phyloP scores from a whole-genome alignment of 1,140 invertebrate genomes.

The Drosophila repleta region DNA sequence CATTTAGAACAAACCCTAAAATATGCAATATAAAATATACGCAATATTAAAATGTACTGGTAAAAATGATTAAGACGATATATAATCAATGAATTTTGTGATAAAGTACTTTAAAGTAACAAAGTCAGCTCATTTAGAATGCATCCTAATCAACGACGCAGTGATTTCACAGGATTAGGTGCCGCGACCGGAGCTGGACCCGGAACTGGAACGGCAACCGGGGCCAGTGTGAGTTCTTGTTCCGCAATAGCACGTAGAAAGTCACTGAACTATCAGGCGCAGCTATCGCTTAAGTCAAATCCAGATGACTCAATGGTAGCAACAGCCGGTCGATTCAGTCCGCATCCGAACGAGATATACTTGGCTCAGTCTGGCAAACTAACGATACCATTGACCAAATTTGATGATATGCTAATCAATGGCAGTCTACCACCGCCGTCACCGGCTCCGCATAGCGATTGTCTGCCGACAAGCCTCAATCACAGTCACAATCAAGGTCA shows the following conservation, averaged over 20 bases:
- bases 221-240: neutral
- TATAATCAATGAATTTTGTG: neutral
- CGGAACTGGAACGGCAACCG: conserved; percentile 5
- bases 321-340: conserved; percentile 60
- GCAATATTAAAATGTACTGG: too few relatives aligned
- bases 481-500: conserved; percentile 16
- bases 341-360: conserved; percentile 66
- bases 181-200: neutral
- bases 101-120: neutral
- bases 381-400: conserved; percentile 64
- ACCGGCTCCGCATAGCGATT: conserved; percentile 77
- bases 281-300: conserved; percentile 52
- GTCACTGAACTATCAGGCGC: conserved; percentile 55
- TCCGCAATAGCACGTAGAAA: conserved; percentile 38
- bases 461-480: conserved; percentile 14
- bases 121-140: neutral
- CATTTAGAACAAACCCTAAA: too few relatives aligned
- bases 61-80: neutral
- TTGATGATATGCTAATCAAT: conserved; percentile 56
- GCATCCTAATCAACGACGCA: conserved; percentile 2
- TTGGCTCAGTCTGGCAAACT: conserved; percentile 57
- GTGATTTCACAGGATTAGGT: neutral
- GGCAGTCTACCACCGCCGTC: conserved; percentile 75
- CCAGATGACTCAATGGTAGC: conserved; percentile 27
- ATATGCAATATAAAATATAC: too few relatives aligned